Conservation (phyloP, 1,140 invertebrate species). For the Lerema accius region DNA sequence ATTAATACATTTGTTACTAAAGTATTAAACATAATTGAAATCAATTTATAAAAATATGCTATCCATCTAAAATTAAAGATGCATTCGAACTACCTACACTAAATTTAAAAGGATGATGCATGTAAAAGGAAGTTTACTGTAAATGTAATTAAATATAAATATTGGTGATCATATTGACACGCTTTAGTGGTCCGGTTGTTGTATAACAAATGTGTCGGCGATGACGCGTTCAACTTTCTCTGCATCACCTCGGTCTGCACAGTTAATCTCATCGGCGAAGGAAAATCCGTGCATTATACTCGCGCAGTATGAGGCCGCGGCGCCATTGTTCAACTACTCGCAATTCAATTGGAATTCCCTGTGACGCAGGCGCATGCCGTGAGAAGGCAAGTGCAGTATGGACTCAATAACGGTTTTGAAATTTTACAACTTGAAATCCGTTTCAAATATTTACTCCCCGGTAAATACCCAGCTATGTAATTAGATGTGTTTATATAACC, state of each 20-base stretch:
- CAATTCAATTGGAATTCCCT: constrained; percentile 48
- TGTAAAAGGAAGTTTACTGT: not conserved
- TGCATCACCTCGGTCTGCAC: constrained; percentile 42
- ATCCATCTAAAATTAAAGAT: too few relatives aligned
- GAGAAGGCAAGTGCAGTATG: constrained; percentile 15
- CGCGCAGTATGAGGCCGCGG: constrained; percentile 11
- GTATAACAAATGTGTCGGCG: constrained; percentile 60
- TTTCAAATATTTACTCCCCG: too few relatives aligned
- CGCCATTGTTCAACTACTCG: constrained; percentile 37
- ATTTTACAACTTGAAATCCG: too few relatives aligned
- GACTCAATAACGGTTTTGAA: not conserved
- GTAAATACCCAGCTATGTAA: too few relatives aligned
- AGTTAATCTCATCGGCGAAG: constrained; percentile 40
- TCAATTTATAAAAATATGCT: too few relatives aligned
- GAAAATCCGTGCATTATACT: constrained; percentile 60
- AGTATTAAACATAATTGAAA: too few relatives aligned
- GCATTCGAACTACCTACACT: too few relatives aligned
- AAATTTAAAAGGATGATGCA: too few relatives aligned
- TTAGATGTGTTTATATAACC: too few relatives aligned
- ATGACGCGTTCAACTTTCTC: constrained; percentile 70
- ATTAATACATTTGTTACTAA: too few relatives aligned
- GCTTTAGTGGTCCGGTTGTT: constrained; percentile 58
- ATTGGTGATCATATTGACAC: constrained; percentile 47
- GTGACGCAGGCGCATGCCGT: constrained; percentile 33
- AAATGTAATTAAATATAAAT: too few relatives aligned